Percentiles rank a stretch among this genome's conserved stretches.
Evolutionary conservation across 2,797 vertebrate species (phyloP).

Genomic region (Enteromius trimaculatus): DNA sequence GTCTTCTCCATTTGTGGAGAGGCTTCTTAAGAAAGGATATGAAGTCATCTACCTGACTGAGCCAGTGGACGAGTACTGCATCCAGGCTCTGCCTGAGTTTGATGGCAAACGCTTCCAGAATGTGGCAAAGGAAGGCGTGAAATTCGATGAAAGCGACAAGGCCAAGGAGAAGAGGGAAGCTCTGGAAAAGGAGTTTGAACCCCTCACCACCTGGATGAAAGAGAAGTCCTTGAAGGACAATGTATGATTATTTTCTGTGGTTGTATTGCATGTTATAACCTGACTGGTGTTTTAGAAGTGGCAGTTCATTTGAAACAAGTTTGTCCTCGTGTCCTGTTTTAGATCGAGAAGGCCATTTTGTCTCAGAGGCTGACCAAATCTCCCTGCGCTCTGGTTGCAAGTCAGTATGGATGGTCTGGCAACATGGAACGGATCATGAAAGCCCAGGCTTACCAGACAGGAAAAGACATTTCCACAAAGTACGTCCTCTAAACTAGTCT

Average conservation of each 20-base stretch:
- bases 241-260: conserved; percentile 70
- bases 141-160: conserved; percentile 96
- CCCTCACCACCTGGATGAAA: conserved; percentile 96
- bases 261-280: not conserved
- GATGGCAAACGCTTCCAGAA: conserved; percentile 98
- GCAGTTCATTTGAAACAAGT: not conserved
- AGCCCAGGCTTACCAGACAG: conserved; percentile 98
- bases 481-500: conserved; percentile 66
- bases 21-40: conserved; percentile 94
- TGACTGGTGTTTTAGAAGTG: not conserved
- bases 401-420: conserved; percentile 98
- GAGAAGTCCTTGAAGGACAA: conserved; percentile 94
- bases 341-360: conserved; percentile 96
- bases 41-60: conserved; percentile 98
- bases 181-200: conserved; percentile 94
- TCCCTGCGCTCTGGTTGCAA: conserved; percentile 94
- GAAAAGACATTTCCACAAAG: conserved; percentile 98
- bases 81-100: conserved; percentile 96
- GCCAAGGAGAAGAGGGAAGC: conserved; percentile 91
- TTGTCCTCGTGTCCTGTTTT: conserved; percentile 14
- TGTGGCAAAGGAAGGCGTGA: conserved; percentile 96
- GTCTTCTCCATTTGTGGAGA: conserved; percentile 95
- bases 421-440: conserved; percentile 99
- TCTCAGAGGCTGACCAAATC: conserved; percentile 95
- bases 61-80: conserved; percentile 97